Evolutionary conservation across 2,888 invertebrate genomes (phyloP).

Genomic region (Oligia latruncula): DNA sequence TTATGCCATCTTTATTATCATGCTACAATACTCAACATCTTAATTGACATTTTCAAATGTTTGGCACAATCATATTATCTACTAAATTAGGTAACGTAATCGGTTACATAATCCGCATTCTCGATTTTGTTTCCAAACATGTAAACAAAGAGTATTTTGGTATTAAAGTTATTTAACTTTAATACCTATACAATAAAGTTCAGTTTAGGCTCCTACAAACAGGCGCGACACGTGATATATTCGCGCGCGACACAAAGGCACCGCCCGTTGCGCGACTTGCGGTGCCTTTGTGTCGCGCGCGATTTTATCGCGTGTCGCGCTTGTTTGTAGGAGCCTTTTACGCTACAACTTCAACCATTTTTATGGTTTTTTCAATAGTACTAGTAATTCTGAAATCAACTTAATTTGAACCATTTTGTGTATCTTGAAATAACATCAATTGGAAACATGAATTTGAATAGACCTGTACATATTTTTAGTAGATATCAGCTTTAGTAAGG

Average conservation of each 20-base stretch:
- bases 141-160: not conserved
- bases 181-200: not conserved
- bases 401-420: not conserved
- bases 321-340: not conserved
- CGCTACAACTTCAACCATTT: not conserved
- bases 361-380: not conserved
- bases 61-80: conserved; percentile 31
- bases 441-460: not conserved
- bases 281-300: too few relatives aligned
- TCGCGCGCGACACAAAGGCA: too few relatives aligned
- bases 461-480: not conserved
- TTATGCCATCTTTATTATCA: conserved; percentile 23
- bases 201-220: not conserved
- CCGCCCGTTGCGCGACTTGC: too few relatives aligned
- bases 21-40: conserved; percentile 34
- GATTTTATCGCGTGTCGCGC: too few relatives aligned
- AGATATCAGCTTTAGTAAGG: not conserved
- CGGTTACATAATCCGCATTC: not conserved
- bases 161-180: not conserved
- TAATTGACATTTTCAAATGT: conserved; percentile 62
- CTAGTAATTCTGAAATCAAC: not conserved
- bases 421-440: not conserved
- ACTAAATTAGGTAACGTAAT: not conserved
- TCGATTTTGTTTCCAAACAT: not conserved
- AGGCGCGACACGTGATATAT: too few relatives aligned